A percentile compares a stretch with the other conserved stretches of the same genome.
These are phyloP conservation scores for Nymphalis urticae DNA, from an alignment of 2,888 invertebrate species.

Conservation along the genomic window DNA sequence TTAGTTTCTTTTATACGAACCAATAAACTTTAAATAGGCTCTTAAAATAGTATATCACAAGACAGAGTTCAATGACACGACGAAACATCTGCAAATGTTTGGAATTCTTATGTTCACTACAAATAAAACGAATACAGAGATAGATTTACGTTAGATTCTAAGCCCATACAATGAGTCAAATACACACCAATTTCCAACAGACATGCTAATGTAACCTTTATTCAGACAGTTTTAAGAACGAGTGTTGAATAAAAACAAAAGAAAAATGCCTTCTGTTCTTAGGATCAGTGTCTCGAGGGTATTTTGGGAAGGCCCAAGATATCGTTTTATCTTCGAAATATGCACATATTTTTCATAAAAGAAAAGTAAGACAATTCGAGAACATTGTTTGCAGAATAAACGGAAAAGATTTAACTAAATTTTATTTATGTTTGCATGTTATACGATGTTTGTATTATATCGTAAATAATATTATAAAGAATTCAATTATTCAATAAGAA, in stretches of 20 bases:
- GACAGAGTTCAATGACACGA: not conserved
- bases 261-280: not conserved
- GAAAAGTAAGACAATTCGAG: slow-evolving; percentile 2
- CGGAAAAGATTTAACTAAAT: not conserved
- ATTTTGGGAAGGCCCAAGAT: slow-evolving; percentile 10
- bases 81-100: slow-evolving; percentile 1
- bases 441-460: not conserved
- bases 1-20: too few species aligned
- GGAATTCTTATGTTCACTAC: not conserved
- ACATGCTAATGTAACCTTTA: not conserved
- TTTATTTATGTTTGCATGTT: not conserved
- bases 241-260: not conserved
- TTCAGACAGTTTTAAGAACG: not conserved
- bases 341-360: slow-evolving; percentile 17
- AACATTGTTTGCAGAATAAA: slow-evolving; percentile 16
- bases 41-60: not conserved
- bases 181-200: not conserved
- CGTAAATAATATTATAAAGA: not conserved
- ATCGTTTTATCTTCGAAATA: slow-evolving; percentile 12
- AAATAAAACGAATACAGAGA: slow-evolving; percentile 6
- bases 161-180: not conserved
- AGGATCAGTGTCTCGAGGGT: slow-evolving; percentile 4
- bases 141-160: not conserved
- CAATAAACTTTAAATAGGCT: too few species aligned
- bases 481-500: not conserved